Conservation (phyloP, 1,140 invertebrate genomes). For the Drosophila kohkoa region DNA sequence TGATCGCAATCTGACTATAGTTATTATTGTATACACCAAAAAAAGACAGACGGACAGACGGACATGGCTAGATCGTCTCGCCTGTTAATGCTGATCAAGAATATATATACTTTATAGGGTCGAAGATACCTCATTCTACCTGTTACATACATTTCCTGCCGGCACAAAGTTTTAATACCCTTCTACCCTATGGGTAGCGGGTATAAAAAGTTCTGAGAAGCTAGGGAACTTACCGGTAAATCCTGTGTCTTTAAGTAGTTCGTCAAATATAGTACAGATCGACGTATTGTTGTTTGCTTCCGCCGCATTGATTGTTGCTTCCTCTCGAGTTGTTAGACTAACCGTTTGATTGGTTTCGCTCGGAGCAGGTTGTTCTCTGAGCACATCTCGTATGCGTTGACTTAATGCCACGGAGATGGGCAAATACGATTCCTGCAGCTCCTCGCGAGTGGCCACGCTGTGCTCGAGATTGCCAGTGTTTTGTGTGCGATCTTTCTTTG, state of each 20-base stretch:
- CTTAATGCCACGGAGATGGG: neutral
- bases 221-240: conserved; percentile 41
- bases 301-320: too few relatives aligned
- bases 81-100: too few relatives aligned
- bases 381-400: conserved; percentile 49
- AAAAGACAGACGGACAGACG: too few relatives aligned
- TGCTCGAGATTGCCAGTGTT: conserved; percentile 36
- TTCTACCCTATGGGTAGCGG: too few relatives aligned
- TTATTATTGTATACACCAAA: too few relatives aligned
- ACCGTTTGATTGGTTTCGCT: neutral
- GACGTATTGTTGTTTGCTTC: neutral
- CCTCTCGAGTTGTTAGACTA: neutral
- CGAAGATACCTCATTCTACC: too few relatives aligned
- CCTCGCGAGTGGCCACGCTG: conserved; percentile 38
- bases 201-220: too few relatives aligned
- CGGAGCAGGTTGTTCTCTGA: neutral
- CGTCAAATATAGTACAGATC: conserved; percentile 1
- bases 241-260: conserved; percentile 38
- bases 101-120: too few relatives aligned
- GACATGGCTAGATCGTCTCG: too few relatives aligned
- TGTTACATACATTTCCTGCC: too few relatives aligned
- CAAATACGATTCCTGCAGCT: conserved; percentile 16
- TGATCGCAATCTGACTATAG: too few relatives aligned
- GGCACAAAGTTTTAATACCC: too few relatives aligned
- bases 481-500: neutral